Evolutionary conservation across 2,113 vertebrate species (phyloP).

Genomic region (Tragulus kanchil): DNA sequence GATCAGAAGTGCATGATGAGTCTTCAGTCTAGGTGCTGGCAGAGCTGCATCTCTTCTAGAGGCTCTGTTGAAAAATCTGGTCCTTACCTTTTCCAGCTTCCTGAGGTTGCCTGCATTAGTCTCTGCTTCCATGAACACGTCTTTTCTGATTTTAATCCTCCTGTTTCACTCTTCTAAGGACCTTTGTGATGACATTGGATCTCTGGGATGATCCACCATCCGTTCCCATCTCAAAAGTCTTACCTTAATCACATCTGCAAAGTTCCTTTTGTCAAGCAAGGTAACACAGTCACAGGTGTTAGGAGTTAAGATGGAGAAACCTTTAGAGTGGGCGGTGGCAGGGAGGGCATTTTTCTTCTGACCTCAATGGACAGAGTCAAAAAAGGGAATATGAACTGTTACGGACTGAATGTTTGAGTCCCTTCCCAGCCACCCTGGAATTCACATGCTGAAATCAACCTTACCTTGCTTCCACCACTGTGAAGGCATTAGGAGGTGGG

Average conservation of each 20-base stretch:
- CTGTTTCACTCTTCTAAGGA: neutral
- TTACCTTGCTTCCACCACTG: fast-evolving
- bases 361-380: neutral
- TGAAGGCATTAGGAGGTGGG: neutral
- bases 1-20: neutral
- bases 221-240: neutral
- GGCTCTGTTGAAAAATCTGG: fast-evolving
- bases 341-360: neutral
- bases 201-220: fast-evolving
- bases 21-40: neutral
- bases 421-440: neutral
- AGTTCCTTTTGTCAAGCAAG: neutral
- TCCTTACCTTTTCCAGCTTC: neutral
- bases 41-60: fast-evolving
- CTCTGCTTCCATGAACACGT: fast-evolving
- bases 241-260: neutral
- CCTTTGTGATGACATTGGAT: neutral
- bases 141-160: too few species aligned
- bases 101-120: fast-evolving
- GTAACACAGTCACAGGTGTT: neutral
- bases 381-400: neutral
- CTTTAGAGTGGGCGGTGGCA: fast-evolving
- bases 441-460: neutral
- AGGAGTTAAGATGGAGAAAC: neutral
- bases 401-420: neutral